A percentile compares a stretch with the other conserved stretches of the same genome.
Conservation (phyloP, 2,113 vertebrate genomes). For the Dicrurus megarhynchus region DNA sequence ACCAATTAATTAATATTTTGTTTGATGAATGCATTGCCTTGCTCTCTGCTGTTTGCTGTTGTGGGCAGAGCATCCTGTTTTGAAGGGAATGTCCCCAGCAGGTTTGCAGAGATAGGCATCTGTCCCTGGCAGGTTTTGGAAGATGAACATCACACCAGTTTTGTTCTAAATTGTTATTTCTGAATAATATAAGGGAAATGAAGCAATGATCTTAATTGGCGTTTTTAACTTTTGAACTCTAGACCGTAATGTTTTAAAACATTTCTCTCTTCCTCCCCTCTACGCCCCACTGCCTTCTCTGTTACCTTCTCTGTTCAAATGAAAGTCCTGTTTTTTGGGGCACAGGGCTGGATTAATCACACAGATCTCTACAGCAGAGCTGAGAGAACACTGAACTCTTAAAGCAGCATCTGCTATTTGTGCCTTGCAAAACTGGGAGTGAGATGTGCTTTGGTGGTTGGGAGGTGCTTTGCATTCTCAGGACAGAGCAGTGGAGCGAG, state of each 20-base stretch:
- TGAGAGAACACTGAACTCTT: background rate
- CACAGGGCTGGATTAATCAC: background rate
- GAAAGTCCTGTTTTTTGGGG: rapidly evolving
- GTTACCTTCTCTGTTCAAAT: background rate
- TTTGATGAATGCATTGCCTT: background rate
- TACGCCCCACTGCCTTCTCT: background rate
- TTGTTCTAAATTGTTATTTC: background rate
- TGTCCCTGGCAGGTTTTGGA: background rate
- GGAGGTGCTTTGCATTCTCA: background rate
- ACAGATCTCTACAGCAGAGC: background rate
- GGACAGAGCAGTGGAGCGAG: background rate
- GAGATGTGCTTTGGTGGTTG: background rate
- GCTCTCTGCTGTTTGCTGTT: background rate
- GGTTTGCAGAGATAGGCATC: background rate
- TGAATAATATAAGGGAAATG: background rate
- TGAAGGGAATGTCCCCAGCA: background rate
- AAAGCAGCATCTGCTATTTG: background rate
- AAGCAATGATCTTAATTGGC: background rate
- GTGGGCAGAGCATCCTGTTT: background rate
- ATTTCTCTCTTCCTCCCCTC: background rate
- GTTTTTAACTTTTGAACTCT: background rate
- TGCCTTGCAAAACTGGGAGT: background rate
- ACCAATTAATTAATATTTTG: background rate
- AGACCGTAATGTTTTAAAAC: background rate
- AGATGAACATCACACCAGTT: background rate